Base-by-base conservation (phyloP, 2,888 invertebrate genomes). In the Spilarctia lutea region DNA sequence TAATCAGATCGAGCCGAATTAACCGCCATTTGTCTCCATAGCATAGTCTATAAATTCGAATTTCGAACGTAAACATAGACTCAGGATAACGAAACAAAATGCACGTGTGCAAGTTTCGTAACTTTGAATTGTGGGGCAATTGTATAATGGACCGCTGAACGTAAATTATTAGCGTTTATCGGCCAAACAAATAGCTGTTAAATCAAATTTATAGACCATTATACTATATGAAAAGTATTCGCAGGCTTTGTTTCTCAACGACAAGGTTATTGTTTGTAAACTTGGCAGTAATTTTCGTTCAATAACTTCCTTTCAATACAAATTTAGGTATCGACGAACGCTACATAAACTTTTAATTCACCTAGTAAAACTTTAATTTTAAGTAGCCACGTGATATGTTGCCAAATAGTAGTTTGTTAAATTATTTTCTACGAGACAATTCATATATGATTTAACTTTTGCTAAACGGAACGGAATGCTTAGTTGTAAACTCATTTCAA, bases 61-160 rank as follows among this genome's bases (percentile, higher is more conserved):
- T 70, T 74, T 71, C 65, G 70, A 70, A 74, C 70, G 68, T 72
- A 85, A 81, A 81, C 75, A 73, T 67, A 65, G 71, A 60, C 42
- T 68, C 65, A 65, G 52, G 75, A 73, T 83, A 75, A 77, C 79
- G 81, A 75, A 84, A 85, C 72, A 83, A 52, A 74, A 56, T 74
- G 85, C 84, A 84, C 84, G 85, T 85, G 83, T 84, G 83, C 83
- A 67, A 39, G 73, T 81, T 85, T 85, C 71, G 75, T 65, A 84
- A 83, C 67, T 20, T 70, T 73, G 52, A 70, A 76, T 68, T 45
- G 60, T 76, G 74, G 70, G 74, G 71, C 73, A 79, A 71, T 77
- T 74, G 66, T n/a, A 72, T 66, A 84, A 75, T 72, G 35, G 71
- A 8, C 63, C 27, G 63, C 30, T 73, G 35, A 69, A 67, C 72